Percentiles rank a stretch among this genome's conserved stretches.
These are phyloP conservation scores for Cygnus olor DNA, from an alignment of 2,797 vertebrate genomes.

Conservation along the genomic window DNA sequence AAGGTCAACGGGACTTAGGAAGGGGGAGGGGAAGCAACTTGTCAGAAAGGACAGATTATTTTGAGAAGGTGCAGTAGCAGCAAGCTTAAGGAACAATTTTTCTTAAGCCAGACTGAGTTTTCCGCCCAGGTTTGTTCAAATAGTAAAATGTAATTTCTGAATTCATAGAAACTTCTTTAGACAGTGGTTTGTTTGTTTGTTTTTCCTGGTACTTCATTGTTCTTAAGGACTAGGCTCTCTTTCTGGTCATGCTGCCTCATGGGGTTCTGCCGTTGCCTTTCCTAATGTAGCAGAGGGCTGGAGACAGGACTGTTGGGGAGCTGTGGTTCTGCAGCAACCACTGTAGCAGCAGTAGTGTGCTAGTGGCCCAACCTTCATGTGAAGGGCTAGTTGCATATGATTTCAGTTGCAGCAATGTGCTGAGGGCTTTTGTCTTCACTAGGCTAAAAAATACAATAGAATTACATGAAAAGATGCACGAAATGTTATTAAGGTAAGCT, in stretches of 20 bases:
- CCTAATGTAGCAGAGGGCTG: neutral
- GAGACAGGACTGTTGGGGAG: neutral
- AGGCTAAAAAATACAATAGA: neutral
- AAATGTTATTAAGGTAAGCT: neutral
- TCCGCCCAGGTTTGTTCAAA: neutral
- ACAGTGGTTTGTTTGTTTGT: neutral
- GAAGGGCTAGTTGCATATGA: neutral
- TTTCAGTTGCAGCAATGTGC: neutral
- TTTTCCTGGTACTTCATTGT: neutral
- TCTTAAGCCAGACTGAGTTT: neutral
- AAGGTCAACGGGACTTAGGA: neutral
- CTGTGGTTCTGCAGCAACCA: neutral
- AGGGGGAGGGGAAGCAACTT: neutral
- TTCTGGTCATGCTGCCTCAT: neutral
- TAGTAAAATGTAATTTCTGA: neutral
- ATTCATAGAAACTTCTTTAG: neutral
- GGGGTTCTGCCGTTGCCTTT: neutral
- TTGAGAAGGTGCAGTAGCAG: neutral
- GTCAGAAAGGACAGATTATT: neutral
- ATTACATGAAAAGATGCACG: neutral
- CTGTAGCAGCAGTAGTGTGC: neutral
- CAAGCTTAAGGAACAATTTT: neutral
- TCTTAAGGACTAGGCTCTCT: neutral
- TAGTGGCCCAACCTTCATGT: neutral
- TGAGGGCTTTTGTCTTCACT: neutral